phyloP scores from a whole-genome alignment of 2,888 invertebrate species.

The Slavum lentiscoides region DNA sequence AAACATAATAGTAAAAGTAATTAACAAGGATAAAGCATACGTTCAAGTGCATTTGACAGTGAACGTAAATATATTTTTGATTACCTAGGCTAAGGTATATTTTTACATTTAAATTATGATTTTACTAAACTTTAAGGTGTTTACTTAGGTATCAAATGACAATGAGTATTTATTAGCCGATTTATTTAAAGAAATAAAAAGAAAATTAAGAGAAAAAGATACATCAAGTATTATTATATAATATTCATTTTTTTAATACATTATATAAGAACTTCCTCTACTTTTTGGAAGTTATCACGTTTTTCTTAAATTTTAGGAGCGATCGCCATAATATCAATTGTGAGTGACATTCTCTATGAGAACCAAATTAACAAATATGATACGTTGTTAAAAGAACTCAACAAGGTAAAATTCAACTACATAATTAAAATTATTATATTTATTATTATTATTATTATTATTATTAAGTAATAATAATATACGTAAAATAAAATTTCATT shows the following conservation, averaged over 20 bases:
- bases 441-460: no score
- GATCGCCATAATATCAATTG: conserved; percentile 14
- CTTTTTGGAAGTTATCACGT: background rate
- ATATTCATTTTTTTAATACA: background rate
- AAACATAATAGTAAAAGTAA: background rate
- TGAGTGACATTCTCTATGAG: conserved; percentile 23
- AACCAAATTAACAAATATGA: conserved; percentile 7
- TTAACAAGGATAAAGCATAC: conserved; percentile 7
- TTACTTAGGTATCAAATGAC: background rate
- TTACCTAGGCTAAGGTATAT: no score
- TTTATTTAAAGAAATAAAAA: background rate
- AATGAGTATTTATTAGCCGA: background rate
- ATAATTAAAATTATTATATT: background rate
- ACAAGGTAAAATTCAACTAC: background rate
- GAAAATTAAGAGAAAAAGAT: background rate
- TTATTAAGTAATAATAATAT: no score
- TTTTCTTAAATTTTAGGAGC: conserved; percentile 10
- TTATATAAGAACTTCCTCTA: background rate
- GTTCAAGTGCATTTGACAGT: background rate
- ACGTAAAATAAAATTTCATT: no score
- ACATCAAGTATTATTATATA: conserved; percentile 7
- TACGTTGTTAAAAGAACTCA: background rate
- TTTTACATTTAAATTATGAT: no score
- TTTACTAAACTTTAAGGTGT: background rate
- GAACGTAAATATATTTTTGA: background rate